Conservation (phyloP, 2,797 vertebrate genomes). For the Tangara arthus region DNA sequence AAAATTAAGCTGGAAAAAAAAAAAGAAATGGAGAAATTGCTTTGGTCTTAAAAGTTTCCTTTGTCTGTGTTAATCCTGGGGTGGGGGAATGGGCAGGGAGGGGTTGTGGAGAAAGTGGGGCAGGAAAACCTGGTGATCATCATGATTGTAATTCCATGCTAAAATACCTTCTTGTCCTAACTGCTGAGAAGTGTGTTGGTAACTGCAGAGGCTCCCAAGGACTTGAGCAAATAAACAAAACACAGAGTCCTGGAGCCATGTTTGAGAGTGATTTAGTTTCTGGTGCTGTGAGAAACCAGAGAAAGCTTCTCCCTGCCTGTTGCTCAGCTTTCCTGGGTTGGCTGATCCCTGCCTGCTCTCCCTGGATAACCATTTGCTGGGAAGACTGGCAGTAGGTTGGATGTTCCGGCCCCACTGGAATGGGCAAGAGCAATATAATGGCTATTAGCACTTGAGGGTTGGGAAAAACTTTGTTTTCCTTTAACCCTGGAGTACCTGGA, state of each 20-base stretch:
- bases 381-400: constrained; percentile 1
- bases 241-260: background rate
- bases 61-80: background rate
- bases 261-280: background rate
- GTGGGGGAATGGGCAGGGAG: background rate
- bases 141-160: background rate
- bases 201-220: constrained; percentile 51
- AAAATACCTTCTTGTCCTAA: constrained; percentile 26
- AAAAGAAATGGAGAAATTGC: background rate
- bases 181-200: constrained; percentile 56
- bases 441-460: background rate
- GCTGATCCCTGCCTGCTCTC: constrained; percentile 51
- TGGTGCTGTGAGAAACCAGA: constrained; percentile 9
- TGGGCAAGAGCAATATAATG: background rate
- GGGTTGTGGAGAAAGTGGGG: background rate
- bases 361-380: constrained; percentile 34
- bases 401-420: background rate
- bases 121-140: background rate
- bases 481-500: background rate
- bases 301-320: constrained; percentile 18
- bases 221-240: constrained; percentile 56
- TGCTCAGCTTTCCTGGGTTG: constrained; percentile 24
- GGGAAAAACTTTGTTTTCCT: background rate
- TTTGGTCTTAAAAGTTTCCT: constrained; percentile 22
- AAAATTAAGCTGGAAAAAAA: background rate